Evolutionary conservation across 2,797 vertebrate genomes (phyloP).

Genomic region (Xyrichtys novacula): DNA sequence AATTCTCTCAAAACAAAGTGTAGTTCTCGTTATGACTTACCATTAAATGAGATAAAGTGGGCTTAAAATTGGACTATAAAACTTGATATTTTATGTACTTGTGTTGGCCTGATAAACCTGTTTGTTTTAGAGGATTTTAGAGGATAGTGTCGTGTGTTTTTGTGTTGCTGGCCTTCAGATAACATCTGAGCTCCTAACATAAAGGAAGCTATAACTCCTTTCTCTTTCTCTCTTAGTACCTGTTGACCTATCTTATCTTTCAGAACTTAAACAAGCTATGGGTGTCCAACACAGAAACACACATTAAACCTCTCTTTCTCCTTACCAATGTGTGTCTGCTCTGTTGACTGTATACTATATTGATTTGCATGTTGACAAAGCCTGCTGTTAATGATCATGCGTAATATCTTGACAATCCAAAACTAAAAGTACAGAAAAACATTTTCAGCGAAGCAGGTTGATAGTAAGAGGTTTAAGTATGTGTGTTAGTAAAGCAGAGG

Average conservation of each 20-base stretch:
- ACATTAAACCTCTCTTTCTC: too few species aligned
- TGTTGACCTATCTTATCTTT: conserved; percentile 2
- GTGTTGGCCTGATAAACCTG: not conserved
- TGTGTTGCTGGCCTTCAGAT: too few species aligned
- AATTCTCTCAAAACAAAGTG: conserved; percentile 50
- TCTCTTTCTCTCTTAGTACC: not conserved
- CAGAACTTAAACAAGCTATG: not conserved
- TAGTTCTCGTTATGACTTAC: conserved; percentile 47
- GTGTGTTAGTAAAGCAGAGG: too few species aligned
- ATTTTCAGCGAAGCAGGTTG: too few species aligned
- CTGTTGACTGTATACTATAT: too few species aligned
- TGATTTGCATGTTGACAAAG: too few species aligned
- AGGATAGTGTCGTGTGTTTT: conserved; percentile 25
- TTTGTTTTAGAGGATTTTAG: conserved; percentile 23
- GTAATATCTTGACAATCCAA: too few species aligned
- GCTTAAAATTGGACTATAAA: conserved; percentile 43
- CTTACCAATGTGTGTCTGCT: too few species aligned
- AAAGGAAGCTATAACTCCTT: conserved; percentile 16
- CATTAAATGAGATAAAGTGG: conserved; percentile 67
- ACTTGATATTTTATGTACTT: conserved; percentile 10
- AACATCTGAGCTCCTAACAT: conserved; percentile 26
- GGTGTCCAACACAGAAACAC: not conserved
- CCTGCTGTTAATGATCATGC: too few species aligned
- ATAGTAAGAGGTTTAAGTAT: too few species aligned
- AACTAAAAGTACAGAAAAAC: too few species aligned